Evolutionary conservation across 2,888 invertebrate species (phyloP).

Genomic region (Andrena hattorfiana): DNA sequence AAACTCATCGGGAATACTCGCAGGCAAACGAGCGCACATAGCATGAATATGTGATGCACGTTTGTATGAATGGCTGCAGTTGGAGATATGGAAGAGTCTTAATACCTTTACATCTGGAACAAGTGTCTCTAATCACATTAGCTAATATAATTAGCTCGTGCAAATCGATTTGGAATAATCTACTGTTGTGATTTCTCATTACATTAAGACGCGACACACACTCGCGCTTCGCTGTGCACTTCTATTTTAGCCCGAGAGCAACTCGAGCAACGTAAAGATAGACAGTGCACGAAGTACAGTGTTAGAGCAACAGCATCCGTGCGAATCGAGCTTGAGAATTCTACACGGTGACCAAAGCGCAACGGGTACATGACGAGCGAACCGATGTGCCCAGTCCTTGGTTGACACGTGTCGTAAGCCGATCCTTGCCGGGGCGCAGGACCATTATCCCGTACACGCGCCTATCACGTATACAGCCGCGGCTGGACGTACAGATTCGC

Average conservation of each 20-base stretch:
- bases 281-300: no score
- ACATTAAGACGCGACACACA: no score
- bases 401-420: conserved; percentile 70
- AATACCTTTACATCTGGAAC: neutral
- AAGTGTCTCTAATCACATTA: neutral
- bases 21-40: neutral
- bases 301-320: neutral
- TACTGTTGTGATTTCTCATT: no score
- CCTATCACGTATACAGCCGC: conserved; percentile 32
- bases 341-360: conserved; percentile 49
- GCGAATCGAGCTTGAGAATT: conserved; percentile 12
- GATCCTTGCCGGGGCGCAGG: conserved; percentile 62
- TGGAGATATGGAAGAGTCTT: neutral
- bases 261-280: no score
- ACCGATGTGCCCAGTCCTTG: conserved; percentile 52
- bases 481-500: conserved; percentile 42
- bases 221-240: no score
- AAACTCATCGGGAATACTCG: neutral
- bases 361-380: conserved; percentile 44
- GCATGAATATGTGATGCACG: neutral
- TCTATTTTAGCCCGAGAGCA: no score
- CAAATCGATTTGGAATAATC: neutral
- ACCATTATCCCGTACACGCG: conserved; percentile 65
- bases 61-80: neutral
- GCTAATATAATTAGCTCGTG: neutral